Conservation (phyloP, 2,797 vertebrate genomes). For the Fratercula arctica region DNA sequence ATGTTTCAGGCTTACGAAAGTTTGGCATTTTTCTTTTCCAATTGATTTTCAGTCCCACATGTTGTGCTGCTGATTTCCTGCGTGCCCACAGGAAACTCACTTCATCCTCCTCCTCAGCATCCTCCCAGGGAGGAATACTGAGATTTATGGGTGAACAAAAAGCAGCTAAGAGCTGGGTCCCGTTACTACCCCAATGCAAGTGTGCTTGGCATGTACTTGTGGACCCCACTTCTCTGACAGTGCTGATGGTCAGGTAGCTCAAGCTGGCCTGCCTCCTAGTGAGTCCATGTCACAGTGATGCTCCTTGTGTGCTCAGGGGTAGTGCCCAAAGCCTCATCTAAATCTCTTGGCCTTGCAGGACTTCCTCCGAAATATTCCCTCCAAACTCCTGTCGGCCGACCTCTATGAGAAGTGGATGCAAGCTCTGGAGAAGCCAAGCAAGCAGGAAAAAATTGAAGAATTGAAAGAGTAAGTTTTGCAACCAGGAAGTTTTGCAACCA, state of each 20-base stretch:
- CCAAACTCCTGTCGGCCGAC: slow-evolving; percentile 84
- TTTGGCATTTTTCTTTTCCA: neutral
- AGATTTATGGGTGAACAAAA: neutral
- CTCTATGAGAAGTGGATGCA: slow-evolving; percentile 87
- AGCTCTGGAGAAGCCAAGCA: slow-evolving; percentile 78
- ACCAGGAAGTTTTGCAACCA: slow-evolving; percentile 68
- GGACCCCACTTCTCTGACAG: neutral
- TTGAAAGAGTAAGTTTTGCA: slow-evolving; percentile 83
- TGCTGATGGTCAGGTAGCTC: neutral
- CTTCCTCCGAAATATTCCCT: slow-evolving; percentile 92
- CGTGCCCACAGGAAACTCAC: neutral
- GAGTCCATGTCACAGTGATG: neutral
- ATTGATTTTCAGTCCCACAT: neutral
- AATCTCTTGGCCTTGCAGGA: slow-evolving; percentile 75
- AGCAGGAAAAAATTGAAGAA: slow-evolving; percentile 77
- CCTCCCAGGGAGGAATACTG: neutral
- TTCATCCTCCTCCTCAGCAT: neutral
- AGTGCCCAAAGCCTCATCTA: neutral
- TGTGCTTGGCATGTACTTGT: neutral
- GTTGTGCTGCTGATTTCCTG: neutral
- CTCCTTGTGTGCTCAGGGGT: neutral
- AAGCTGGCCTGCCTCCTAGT: neutral
- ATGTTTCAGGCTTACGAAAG: neutral
- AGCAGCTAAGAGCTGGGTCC: neutral
- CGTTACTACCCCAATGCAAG: too few relatives aligned